Conservation (phyloP, 1,140 invertebrate species). For the Pentalonia nigronervosa region DNA sequence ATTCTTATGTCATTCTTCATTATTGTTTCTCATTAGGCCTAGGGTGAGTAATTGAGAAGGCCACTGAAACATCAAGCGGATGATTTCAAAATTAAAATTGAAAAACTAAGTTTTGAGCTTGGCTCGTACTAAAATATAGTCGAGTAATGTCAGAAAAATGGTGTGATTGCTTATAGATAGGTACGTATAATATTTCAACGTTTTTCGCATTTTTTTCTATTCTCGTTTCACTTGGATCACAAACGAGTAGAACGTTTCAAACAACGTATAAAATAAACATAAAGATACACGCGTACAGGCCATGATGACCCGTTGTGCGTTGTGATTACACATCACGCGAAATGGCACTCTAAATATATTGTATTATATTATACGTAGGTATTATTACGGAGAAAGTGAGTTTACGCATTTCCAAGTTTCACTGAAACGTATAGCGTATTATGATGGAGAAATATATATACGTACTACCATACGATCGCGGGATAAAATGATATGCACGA, state of each 20-base stretch:
- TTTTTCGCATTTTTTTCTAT: not conserved
- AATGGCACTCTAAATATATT: not conserved
- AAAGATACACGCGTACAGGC: not conserved
- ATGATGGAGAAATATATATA: not conserved
- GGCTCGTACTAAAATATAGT: not conserved
- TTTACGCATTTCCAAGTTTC: conserved; percentile 8
- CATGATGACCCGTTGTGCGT: not conserved
- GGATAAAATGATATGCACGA: not conserved
- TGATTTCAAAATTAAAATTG: not conserved
- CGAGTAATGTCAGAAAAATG: not conserved
- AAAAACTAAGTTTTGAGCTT: not conserved
- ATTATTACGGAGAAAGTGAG: conserved; percentile 5
- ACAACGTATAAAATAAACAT: not conserved
- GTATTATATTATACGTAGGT: not conserved
- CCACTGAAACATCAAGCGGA: not conserved
- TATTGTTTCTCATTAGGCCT: not conserved
- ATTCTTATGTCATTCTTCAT: not conserved
- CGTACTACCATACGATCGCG: not conserved
- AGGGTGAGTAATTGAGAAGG: not conserved
- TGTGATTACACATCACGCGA: not conserved
- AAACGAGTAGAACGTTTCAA: not conserved
- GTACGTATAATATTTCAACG: not conserved
- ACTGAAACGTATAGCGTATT: not conserved
- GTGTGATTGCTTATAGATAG: not conserved
- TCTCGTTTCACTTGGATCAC: not conserved